A percentile compares a stretch with the other conserved stretches of the same genome.
These are phyloP conservation scores for Siphlonurus alternatus DNA, from an alignment of 2,888 invertebrate genomes.

Conservation along the genomic window DNA sequence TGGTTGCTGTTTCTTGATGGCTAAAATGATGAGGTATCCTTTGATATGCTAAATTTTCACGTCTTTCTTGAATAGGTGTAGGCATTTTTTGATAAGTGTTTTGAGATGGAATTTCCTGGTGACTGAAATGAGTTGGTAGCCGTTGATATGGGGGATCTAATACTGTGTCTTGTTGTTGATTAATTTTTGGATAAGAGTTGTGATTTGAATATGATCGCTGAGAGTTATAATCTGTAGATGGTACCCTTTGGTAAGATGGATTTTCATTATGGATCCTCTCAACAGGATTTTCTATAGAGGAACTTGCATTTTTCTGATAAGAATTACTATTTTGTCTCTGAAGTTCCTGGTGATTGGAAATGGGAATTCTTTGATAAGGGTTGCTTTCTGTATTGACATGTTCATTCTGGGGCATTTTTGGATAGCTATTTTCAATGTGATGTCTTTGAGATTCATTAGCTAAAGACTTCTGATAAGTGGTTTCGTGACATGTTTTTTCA, in stretches of 20 bases:
- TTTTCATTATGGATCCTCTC: not conserved
- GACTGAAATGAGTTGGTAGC: not conserved
- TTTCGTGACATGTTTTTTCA: not conserved
- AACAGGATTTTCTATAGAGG: not conserved
- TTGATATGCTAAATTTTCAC: not conserved
- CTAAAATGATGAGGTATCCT: not conserved
- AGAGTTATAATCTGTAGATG: not conserved
- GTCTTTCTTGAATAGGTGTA: not conserved
- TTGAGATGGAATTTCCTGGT: not conserved
- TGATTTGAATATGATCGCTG: not conserved
- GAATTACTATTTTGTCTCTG: not conserved
- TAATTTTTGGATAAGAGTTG: not conserved
- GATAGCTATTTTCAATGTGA: not conserved
- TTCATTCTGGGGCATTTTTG: not conserved
- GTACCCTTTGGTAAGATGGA: not conserved
- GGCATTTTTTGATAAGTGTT: not conserved
- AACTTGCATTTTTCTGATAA: not conserved
- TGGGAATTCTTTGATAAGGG: not conserved
- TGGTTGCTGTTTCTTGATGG: not conserved
- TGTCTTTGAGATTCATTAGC: not conserved
- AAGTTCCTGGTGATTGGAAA: not conserved
- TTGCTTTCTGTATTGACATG: not conserved
- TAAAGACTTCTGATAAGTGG: not conserved
- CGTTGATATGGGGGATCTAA: not conserved
- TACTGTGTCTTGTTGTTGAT: not conserved